Conservation (phyloP, 2,888 invertebrate genomes). For the Leptinotarsa juncta region DNA sequence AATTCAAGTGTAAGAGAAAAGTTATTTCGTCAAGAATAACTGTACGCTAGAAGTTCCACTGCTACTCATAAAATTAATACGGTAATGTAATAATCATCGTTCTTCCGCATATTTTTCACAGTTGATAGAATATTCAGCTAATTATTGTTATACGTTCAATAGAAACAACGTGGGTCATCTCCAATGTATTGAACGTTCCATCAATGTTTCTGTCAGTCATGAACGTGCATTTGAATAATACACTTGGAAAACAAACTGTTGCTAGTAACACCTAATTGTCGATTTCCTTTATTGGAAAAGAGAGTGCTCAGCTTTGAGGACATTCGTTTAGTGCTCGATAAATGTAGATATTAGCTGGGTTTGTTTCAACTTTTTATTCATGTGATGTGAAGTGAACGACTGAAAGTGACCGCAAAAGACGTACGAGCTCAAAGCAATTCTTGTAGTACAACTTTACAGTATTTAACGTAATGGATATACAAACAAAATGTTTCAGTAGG, state of each 20-base stretch:
- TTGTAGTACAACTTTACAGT: not conserved
- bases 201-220: not conserved
- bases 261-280: not conserved
- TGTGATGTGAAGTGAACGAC: not conserved
- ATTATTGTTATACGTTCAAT: conserved; percentile 4
- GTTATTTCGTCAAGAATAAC: too few species aligned
- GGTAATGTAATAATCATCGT: not conserved
- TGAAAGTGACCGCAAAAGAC: conserved; percentile 12
- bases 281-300: conserved; percentile 3
- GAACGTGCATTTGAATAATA: conserved; percentile 12
- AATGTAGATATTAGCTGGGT: not conserved
- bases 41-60: not conserved
- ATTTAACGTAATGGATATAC: not conserved
- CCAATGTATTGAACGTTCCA: not conserved
- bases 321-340: too few species aligned
- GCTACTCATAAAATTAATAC: not conserved
- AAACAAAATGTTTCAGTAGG: not conserved
- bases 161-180: conserved; percentile 1
- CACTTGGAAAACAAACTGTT: conserved; percentile 12
- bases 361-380: not conserved
- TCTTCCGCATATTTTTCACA: conserved; percentile 20
- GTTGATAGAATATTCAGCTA: conserved; percentile 10
- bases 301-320: not conserved
- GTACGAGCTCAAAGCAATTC: not conserved
- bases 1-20: too few species aligned